Percentiles rank a stretch among this genome's conserved stretches.
Conservation (phyloP, 2,797 vertebrate genomes). For the Peromyscus attwateri region DNA sequence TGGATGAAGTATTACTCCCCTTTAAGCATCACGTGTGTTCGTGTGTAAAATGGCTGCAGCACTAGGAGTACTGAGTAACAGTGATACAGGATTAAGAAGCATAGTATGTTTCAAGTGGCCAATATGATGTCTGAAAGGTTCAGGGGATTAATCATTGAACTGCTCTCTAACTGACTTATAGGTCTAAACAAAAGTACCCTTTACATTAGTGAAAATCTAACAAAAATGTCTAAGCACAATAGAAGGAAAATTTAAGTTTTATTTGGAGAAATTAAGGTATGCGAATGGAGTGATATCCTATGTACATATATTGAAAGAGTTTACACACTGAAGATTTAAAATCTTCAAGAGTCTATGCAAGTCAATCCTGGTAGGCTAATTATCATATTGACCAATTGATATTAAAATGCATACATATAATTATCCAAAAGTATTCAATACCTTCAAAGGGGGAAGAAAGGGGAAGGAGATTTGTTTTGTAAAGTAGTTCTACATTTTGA, state of each 20-base stretch:
- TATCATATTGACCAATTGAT: background rate
- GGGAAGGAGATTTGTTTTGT: background rate
- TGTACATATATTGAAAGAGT: background rate
- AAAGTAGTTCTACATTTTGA: background rate
- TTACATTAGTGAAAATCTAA: background rate
- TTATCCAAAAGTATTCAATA: background rate
- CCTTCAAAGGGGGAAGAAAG: background rate
- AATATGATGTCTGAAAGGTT: background rate
- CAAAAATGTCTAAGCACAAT: background rate
- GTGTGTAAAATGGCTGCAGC: background rate
- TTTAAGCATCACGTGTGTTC: background rate
- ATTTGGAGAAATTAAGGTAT: conserved; percentile 40
- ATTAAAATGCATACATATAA: conserved; percentile 28
- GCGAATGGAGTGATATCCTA: background rate
- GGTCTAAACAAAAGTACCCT: background rate
- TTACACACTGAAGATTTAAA: conserved; percentile 1
- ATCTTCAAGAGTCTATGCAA: background rate
- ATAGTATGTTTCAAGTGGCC: background rate
- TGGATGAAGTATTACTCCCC: background rate
- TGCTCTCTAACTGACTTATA: background rate
- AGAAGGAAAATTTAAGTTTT: conserved; percentile 35
- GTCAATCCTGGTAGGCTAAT: background rate
- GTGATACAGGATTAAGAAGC: background rate
- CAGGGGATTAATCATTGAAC: background rate
- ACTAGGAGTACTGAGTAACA: background rate